Base-by-base conservation (phyloP, 2,797 vertebrate genomes). In the Steatocranus sp. region DNA sequence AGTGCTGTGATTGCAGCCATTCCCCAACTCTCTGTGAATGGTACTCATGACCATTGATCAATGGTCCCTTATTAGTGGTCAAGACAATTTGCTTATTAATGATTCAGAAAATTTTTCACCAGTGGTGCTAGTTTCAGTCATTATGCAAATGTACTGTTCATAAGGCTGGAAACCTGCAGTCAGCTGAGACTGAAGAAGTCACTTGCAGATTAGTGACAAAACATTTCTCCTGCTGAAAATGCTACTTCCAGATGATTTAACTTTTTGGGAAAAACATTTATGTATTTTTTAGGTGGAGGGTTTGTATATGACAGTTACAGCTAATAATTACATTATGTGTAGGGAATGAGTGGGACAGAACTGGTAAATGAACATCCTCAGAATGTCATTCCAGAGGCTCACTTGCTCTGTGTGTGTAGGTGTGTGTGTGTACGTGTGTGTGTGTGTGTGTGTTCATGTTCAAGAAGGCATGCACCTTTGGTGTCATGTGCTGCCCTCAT, bases 401-500 rank as follows among this genome's bases (percentile, higher is more conserved):
- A 34, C 30, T 61, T 34, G 18, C 56, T n/a, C 1, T 49, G 14
- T 20, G 3, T 49, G 8, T 48, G 46, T 82, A 6, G 6, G 6
- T 11, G 6, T 43, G 58, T 80, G 87, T 66, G 34, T 86, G 87
- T 66, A 49, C 58, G 49, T 86, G 86, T 7, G 11, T 41, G 76
- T 48, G 36, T 34, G 76, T 83, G 88, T 74, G 46, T 87, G 84
- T 75, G 48, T 86, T 81, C 83, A 68, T 76, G 78, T 91, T 88
- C 68, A 50, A 46, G 81, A 70, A 84, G 80, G 83, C 81, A 89
- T 90, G 88, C 79, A 81, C 84, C 70, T 76, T 88, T 38, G 74
- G 85, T 92, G 36, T 93, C 91, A 91, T 90, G 84, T 91, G 83
- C 84, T 86, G 89, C 85, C 91, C 90, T 89, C 79, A 77, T 82